Conservation (phyloP, 2,888 invertebrate genomes). For the Cryptophagus acutangulus region DNA sequence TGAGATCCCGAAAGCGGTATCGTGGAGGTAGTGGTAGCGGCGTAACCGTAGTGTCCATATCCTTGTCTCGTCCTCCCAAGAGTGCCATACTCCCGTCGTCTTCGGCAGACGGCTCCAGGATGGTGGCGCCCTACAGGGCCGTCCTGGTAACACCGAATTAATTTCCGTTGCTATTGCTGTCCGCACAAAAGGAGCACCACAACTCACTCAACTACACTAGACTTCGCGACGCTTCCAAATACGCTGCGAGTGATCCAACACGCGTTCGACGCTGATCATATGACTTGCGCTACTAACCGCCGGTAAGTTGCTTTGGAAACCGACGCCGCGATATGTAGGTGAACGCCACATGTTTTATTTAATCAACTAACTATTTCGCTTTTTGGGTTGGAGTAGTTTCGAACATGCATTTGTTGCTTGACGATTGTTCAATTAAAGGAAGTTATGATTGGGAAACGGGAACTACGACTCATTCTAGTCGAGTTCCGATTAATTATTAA, state of each 20-base stretch:
- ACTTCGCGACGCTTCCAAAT: slow-evolving; percentile 24
- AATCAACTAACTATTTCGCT: no score
- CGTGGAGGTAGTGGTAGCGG: slow-evolving; percentile 59
- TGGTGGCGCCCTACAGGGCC: slow-evolving; percentile 26
- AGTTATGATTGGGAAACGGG: no score
- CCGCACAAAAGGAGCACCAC: slow-evolving; percentile 8
- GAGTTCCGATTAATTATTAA: no score
- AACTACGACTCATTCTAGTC: no score
- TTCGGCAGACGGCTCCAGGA: slow-evolving; percentile 36
- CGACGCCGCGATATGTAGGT: no score
- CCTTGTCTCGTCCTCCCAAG: slow-evolving; percentile 36
- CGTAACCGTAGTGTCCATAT: slow-evolving; percentile 37
- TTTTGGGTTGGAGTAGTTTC: no score
- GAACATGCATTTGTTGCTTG: no score
- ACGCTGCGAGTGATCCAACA: slow-evolving; percentile 22
- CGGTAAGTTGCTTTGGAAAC: slow-evolving; percentile 16
- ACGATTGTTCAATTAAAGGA: no score
- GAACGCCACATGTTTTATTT: no score
- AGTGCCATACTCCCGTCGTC: slow-evolving; percentile 41
- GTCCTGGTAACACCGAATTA: slow-evolving; percentile 1
- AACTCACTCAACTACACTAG: slow-evolving; percentile 6
- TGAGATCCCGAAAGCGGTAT: slow-evolving; percentile 70
- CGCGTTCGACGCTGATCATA: slow-evolving; percentile 20
- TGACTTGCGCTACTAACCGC: slow-evolving; percentile 24
- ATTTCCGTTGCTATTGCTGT: slow-evolving; percentile 8